Evolutionary conservation across 2,888 invertebrate genomes (phyloP), one percentile per base, ranked within the genome.

Genomic region (Lamellibrachia satsuma): DNA sequence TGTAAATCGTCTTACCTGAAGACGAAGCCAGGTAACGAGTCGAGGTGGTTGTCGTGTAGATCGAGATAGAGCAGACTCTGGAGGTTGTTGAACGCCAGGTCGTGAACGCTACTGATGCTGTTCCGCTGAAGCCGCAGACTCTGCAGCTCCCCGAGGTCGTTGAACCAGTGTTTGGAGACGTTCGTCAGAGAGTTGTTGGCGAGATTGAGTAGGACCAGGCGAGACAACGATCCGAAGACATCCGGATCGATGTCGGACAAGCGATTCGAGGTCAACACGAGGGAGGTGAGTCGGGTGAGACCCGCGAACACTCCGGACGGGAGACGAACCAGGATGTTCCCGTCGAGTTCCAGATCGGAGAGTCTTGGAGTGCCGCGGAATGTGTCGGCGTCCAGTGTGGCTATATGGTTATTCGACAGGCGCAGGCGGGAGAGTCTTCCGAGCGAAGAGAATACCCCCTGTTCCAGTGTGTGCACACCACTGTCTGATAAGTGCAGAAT

Each of bases 31-130:
- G 60, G 92, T 11, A 92, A n/a, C 9, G 52, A 27, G 15, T 60
- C 90, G 11, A 93, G 75, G 15, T 15, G 39, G 55, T 93, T 93
- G 52, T 93, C n/a, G 90, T 92, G 52, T 22, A 93, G 93, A 52
- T 90, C 93, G 39, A 93, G 52, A 52, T 93, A 93, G 27, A 52
- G 52, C n/a, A 92, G 90, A 7, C 55, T 22, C 51, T 51, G 52
- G 8, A 52, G 51, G 9, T 55, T n/a, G 52, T 52, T 52, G 55
- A 92, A 92, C 9, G 52, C 52, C 8, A 52, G 90, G 27, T 52
- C 52, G 8, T 90, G 90, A 52, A 92, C 52, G n/a, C n/a, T 39
- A 51, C 52, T n/a, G 90, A 92, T 90, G 27, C 52, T 51, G 90
- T 92, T 92, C 90, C n/a, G 11, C 8, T 90, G 52, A 9, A 92